Evolutionary conservation across 1,140 invertebrate genomes (phyloP), one percentile per base, ranked within the genome.

Genomic region (Hyposmocoma kahamanoa): DNA sequence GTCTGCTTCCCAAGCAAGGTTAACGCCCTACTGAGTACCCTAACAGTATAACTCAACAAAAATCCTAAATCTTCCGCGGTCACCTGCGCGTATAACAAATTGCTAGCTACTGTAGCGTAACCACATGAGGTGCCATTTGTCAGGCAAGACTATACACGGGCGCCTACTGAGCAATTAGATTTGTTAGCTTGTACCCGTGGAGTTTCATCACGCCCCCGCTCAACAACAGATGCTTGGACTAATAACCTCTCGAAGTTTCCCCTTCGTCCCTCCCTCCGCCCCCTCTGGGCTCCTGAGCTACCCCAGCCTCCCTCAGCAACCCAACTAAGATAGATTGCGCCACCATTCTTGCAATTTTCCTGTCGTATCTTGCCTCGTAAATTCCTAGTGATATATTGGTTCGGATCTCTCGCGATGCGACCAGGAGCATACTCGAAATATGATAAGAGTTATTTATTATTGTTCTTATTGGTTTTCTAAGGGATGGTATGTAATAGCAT

Each of bases 311-410:
- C 85, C 67, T 70, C 66, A 68, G 71, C 78, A 67, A 82, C 85
- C 84, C 84, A 87, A 87, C 86, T 87, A 87, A 91, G 90, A 91
- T 91, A 91, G 90, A 91, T 91, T 90, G 90, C 90, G 89, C 90
- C 89, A 89, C 90, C 90, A 91, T 91, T 91, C 90, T 91, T 91
- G 90, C 90, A 91, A 91, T 91, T 91, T 91, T 90, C 90, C 90
- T 91, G 90, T 91, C 90, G 90, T 91, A 91, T 91, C 90, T 90
- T 90, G 86, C 88, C 89, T 90, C 90, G 90, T 91, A 91, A 91
- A 91, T 91, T 90, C 88, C 78, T 85, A 68, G 89, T 90, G 90
- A 91, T 90, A 91, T 91, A 91, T 91, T 88, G 89, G 89, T 90
- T 88, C 84, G 89, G 89, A 90, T 89, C 89, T 89, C 88, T 90